These are phyloP conservation scores for Rhogogaster chlorosoma DNA, from an alignment of 2,888 invertebrate species.

Conservation along the genomic window DNA sequence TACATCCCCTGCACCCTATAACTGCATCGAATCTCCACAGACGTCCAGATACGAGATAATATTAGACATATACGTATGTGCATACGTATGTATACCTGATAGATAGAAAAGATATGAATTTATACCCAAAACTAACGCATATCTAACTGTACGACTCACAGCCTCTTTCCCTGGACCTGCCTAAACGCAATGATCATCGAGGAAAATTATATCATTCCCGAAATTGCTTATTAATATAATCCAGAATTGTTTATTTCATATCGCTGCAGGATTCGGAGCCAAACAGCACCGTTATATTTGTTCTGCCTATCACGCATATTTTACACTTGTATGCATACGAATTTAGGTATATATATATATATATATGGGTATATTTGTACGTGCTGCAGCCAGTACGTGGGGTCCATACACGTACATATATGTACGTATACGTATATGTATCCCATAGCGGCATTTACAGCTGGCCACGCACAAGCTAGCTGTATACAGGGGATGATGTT, in stretches of 20 bases:
- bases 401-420: neutral
- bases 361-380: neutral
- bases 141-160: neutral
- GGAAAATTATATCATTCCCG: neutral
- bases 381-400: neutral
- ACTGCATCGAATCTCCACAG: neutral
- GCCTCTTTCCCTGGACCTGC: neutral
- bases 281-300: neutral
- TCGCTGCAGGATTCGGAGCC: neutral
- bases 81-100: neutral
- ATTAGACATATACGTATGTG: neutral
- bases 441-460: neutral
- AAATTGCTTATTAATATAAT: neutral
- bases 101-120: neutral
- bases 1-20: neutral
- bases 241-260: neutral
- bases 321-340: constrained; percentile 17
- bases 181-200: neutral
- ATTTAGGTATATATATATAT: neutral
- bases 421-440: no score
- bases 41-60: neutral
- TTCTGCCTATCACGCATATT: neutral
- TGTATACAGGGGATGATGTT: neutral
- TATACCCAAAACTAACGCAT: neutral
- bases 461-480: neutral